These are phyloP conservation scores for Cantharis rufa DNA, from an alignment of 2,888 invertebrate genomes.

Conservation along the genomic window DNA sequence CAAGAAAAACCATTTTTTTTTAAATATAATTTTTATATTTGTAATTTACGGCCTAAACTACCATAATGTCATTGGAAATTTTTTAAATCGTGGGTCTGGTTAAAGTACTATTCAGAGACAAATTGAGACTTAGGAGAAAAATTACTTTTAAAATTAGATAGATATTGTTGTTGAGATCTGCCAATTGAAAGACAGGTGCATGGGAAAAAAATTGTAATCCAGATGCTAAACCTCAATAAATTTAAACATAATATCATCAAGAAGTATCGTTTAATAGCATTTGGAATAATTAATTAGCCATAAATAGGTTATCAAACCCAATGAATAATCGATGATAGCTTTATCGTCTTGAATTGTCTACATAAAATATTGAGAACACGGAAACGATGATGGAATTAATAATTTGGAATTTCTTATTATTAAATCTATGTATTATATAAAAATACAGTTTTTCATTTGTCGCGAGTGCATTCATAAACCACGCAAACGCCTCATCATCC, in stretches of 20 bases:
- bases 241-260: background rate
- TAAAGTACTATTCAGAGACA: too few relatives aligned
- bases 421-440: too few relatives aligned
- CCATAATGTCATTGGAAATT: too few relatives aligned
- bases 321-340: background rate
- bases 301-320: background rate
- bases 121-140: too few relatives aligned
- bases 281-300: background rate
- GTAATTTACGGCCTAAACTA: too few relatives aligned
- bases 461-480: background rate
- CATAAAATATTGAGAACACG: background rate
- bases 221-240: background rate
- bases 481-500: background rate
- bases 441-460: background rate
- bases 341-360: background rate
- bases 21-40: too few relatives aligned
- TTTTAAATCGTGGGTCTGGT: too few relatives aligned
- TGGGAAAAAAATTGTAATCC: background rate
- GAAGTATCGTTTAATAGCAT: background rate
- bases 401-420: background rate
- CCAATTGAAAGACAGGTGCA: too few relatives aligned
- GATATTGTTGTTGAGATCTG: too few relatives aligned
- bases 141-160: too few relatives aligned
- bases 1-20: too few relatives aligned
- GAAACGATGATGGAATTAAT: background rate